Evolutionary conservation across 2,888 invertebrate genomes (phyloP), one percentile per base, ranked within the genome.

Genomic region (Schizaphis graminum): DNA sequence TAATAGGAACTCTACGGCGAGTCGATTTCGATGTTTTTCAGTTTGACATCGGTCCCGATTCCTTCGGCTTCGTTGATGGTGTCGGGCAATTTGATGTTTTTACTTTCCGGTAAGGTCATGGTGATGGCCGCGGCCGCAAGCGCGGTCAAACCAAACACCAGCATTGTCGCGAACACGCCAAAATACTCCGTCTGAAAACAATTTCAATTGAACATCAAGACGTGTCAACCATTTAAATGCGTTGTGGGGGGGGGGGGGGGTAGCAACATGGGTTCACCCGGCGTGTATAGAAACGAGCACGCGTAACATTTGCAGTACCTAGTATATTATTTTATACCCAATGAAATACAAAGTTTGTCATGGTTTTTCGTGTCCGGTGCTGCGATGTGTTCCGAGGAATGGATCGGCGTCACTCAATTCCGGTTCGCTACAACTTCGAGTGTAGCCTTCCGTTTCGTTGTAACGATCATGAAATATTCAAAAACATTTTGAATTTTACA

Each of bases 41-140:
- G 21, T 49, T 24, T 61, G n/a, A 90, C 44, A 13, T 92, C 47
- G 57, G 4, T 47, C 13, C 96, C 96, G 89, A 96, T 96, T 94
- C 96, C 96, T 95, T 97, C 97, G 0, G 97, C 97, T 95, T 97
- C 97, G 95, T 97, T 96, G 49, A 97, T 97, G 8, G 97, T 97
- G 96, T 97, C 97, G 21, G 96, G 96, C 88, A 96, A 95, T 95
- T 97, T 97, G 95, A 96, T 96, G 95, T 97, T 97, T 91, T 97
- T 96, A 0, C 97, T 98, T 95, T 98, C 98, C 0, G 98, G 98
- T 93, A 97, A 97, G 95, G 97, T 96, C 49, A 97, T 95, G 0
- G 97, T 97, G 94, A 97, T 95, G 35, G 96, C 94, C 28, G 97
- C 97, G 88, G 97, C 97, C 90, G 97, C 95, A 5, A 97, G 95